phyloP scores from a whole-genome alignment of 2,888 invertebrate genomes.

The Plagiodera versicolora region DNA sequence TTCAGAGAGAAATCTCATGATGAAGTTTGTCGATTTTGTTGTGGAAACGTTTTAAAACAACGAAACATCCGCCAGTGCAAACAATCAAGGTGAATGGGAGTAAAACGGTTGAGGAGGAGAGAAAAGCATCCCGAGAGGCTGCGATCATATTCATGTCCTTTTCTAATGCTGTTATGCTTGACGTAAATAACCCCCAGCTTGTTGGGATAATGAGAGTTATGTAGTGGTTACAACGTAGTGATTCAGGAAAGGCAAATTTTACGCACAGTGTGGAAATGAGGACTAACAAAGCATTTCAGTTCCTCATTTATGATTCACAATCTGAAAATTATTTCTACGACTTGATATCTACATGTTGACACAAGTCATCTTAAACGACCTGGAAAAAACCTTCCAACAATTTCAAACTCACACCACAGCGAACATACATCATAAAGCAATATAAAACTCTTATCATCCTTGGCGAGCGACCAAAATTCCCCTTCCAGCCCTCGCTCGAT shows the following conservation, averaged over 20 bases:
- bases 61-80: conserved; percentile 10
- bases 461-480: conserved; percentile 2
- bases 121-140: conserved; percentile 48
- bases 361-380: too few species aligned
- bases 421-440: conserved; percentile 14
- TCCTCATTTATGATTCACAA: too few species aligned
- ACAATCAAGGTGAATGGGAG: conserved; percentile 45
- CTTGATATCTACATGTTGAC: too few species aligned
- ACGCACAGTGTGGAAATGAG: background rate
- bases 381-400: background rate
- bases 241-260: conserved; percentile 43
- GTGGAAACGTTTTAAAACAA: too few species aligned
- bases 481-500: conserved; percentile 16
- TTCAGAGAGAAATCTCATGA: too few species aligned
- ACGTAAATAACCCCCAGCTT: conserved; percentile 45
- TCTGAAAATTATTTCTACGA: too few species aligned
- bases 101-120: conserved; percentile 46
- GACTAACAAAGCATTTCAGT: too few species aligned
- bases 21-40: too few species aligned
- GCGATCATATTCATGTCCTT: conserved; percentile 53
- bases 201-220: conserved; percentile 52
- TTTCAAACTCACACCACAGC: background rate
- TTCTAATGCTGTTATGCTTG: conserved; percentile 48
- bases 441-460: conserved; percentile 15
- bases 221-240: conserved; percentile 42